Conservation (phyloP, 2,888 invertebrate genomes). For the Tetragonula carbonaria region DNA sequence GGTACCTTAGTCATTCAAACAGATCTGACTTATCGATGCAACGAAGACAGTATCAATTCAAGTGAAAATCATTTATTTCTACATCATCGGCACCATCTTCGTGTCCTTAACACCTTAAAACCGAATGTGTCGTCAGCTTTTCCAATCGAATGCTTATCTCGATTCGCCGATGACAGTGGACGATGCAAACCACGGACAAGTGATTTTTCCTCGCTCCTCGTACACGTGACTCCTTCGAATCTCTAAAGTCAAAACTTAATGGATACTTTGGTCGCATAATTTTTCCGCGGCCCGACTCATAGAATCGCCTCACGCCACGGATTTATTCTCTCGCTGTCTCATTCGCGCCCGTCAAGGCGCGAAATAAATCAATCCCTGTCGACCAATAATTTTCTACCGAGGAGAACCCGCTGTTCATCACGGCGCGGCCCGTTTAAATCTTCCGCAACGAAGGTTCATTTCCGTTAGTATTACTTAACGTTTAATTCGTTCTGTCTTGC, state of each 20-base stretch:
- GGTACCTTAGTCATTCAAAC: too few species aligned
- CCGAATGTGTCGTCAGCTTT: conserved; percentile 48
- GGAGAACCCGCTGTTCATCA: background rate
- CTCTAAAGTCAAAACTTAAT: conserved; percentile 42
- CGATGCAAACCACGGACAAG: conserved; percentile 4
- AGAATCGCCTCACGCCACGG: conserved; percentile 4
- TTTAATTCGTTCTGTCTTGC: too few species aligned
- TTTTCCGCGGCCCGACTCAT: conserved; percentile 5
- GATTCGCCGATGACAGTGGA: conserved; percentile 24
- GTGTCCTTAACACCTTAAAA: conserved; percentile 15
- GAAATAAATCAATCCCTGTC: conserved; percentile 10
- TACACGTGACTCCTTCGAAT: conserved; percentile 5
- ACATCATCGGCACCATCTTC: conserved; percentile 12
- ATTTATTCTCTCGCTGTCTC: conserved; percentile 14
- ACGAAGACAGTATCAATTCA: too few species aligned
- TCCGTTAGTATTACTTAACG: background rate
- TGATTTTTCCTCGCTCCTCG: background rate
- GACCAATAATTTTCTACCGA: background rate
- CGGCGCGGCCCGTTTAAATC: background rate
- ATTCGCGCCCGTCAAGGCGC: background rate
- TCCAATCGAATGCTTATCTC: conserved; percentile 59
- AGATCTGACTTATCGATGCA: too few species aligned
- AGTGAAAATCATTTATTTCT: too few species aligned
- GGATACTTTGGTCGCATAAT: conserved; percentile 43
- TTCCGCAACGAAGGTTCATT: background rate